Evolutionary conservation across 2,888 invertebrate species (phyloP).

Genomic region (Tyria jacobaeae): DNA sequence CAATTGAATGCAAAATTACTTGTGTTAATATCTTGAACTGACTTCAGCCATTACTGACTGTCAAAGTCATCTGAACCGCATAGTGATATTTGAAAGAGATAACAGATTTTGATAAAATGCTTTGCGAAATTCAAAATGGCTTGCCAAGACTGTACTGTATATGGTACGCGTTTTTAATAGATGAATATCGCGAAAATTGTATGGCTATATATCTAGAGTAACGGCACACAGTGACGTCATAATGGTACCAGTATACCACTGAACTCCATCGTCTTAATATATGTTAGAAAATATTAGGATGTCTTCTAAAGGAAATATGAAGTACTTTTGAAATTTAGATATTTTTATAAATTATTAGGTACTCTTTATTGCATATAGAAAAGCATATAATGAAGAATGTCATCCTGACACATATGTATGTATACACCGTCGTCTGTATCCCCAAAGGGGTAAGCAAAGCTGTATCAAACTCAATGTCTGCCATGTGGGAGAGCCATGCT

Average conservation of each 20-base stretch:
- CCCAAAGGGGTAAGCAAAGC: no score
- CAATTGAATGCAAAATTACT: conserved; percentile 24
- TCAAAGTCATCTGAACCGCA: conserved; percentile 61
- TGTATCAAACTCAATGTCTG: no score
- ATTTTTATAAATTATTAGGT: no score
- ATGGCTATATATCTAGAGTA: conserved; percentile 35
- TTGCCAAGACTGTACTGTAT: conserved; percentile 1
- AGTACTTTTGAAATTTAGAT: no score
- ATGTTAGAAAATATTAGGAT: conserved; percentile 1
- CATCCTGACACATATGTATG: no score
- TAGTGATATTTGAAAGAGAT: conserved; percentile 57
- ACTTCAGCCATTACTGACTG: conserved; percentile 65
- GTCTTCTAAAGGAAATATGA: background rate
- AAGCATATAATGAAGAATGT: no score
- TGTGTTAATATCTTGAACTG: conserved; percentile 63
- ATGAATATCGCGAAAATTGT: conserved; percentile 42
- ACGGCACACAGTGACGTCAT: conserved; percentile 27
- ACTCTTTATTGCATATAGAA: no score
- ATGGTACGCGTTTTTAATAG: conserved; percentile 32
- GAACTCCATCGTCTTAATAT: background rate
- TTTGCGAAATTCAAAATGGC: conserved; percentile 37
- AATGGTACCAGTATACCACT: conserved; percentile 2
- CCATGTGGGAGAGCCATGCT: no score
- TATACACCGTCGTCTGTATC: no score
- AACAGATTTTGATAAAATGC: conserved; percentile 42